These are phyloP conservation scores for Notarius quadriscutis DNA, from an alignment of 2,113 vertebrate genomes.

Conservation along the genomic window DNA sequence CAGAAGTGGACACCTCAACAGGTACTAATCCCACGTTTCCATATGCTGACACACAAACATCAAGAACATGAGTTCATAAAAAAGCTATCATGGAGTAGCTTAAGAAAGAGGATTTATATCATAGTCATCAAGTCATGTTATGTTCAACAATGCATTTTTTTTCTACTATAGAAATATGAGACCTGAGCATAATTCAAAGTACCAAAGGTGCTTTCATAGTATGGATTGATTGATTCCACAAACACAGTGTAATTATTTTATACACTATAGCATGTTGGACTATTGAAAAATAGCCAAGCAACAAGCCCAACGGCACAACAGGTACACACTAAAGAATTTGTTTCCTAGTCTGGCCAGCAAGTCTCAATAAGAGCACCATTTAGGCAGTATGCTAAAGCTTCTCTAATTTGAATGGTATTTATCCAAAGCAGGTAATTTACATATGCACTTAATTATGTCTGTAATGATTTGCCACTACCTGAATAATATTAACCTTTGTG, in stretches of 20 bases:
- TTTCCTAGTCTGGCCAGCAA: slow-evolving; percentile 39
- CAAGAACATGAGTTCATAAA: not conserved
- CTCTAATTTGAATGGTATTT: slow-evolving; percentile 46
- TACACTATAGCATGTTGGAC: not conserved
- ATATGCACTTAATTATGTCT: slow-evolving; percentile 52
- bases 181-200: not conserved
- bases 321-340: not conserved
- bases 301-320: not conserved
- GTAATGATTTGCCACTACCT: slow-evolving; percentile 51
- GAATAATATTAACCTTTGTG: slow-evolving; percentile 35
- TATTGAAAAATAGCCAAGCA: slow-evolving; percentile 21
- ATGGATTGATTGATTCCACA: slow-evolving; percentile 8
- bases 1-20: slow-evolving; percentile 78
- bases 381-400: slow-evolving; percentile 21
- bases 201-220: slow-evolving; percentile 10
- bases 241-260: too few species aligned
- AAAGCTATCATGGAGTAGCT: not conserved
- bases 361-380: slow-evolving; percentile 35
- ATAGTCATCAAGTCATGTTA: not conserved
- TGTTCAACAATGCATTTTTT: not conserved
- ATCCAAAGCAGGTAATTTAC: slow-evolving; percentile 52
- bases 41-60: not conserved
- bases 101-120: not conserved
- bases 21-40: slow-evolving; percentile 57
- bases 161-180: not conserved